Base-by-base conservation (phyloP, 2,113 vertebrate genomes). In the Ranitomeya variabilis region DNA sequence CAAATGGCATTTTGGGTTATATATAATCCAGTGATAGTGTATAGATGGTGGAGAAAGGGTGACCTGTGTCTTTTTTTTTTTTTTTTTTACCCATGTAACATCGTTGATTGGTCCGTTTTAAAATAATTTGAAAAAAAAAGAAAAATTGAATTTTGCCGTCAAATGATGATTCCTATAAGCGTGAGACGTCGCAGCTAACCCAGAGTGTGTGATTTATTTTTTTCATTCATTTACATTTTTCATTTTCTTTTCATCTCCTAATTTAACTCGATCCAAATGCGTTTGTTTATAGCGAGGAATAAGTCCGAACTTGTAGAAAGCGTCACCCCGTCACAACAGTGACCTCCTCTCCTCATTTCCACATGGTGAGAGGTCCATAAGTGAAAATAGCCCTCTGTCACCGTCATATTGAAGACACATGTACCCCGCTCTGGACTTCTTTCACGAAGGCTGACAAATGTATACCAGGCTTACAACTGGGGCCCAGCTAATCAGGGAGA, bases 321-420 rank as follows among this genome's bases (percentile, higher is more conserved):
- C 5, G n/a, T 73, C 66, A 74, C 67, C 67, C 19, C 9, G 69
- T 60, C 84, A 51, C 6, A 86, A 37, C 21, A 57, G 12, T 21
- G 55, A 15, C 54, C 45, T 13, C 67, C 57, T 37, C 26, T 59
- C 26, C 60, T 76, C 16, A 51, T 45, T 77, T 60, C 84, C 71
- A 77, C 69, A 74, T 76, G 71, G 26, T 11, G 54, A 59, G 31
- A 85, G 62, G 15, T 31, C 26, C 59, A n/a, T 37, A 67, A 21
- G 64, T 57, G 51, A 87, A 66, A 67, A 69, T 57, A 55, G 60
- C n/a, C 23, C 55, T 21, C 77, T 73, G 78, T 87, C 78, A 80
- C 59, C 26, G 51, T 54, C 64, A 87, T 87, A 87, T 80, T 87
- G 64, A 87, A 80, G 78, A 66, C 86, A 87, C 62, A 87, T 87